These are phyloP conservation scores for Anodontia alba DNA, from an alignment of 2,888 invertebrate species.

Conservation along the genomic window DNA sequence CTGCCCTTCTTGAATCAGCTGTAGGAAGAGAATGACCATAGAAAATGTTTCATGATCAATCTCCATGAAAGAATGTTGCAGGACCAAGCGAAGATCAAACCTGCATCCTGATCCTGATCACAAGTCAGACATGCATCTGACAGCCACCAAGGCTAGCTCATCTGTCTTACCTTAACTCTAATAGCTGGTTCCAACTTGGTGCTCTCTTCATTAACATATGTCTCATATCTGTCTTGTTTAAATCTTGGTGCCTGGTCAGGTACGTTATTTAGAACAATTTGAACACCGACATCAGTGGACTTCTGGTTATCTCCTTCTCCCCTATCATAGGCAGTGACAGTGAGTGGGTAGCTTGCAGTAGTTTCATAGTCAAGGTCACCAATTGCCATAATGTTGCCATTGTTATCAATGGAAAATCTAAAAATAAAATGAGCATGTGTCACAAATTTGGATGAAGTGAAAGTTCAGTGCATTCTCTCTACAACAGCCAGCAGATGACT, in stretches of 20 bases:
- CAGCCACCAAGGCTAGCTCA: too few species aligned
- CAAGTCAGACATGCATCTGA: too few species aligned
- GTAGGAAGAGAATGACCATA: too few species aligned
- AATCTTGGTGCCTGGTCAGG: constrained; percentile 44
- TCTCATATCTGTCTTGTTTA: background rate
- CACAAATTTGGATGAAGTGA: too few species aligned
- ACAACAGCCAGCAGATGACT: too few species aligned
- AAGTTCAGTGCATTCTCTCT: too few species aligned
- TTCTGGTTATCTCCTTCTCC: background rate
- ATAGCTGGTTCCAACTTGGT: background rate
- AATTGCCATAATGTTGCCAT: constrained; percentile 73
- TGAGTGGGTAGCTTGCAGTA: background rate
- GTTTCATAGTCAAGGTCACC: constrained; percentile 45
- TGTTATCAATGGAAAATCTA: constrained; percentile 90
- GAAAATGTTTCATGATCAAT: too few species aligned
- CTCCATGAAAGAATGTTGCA: too few species aligned
- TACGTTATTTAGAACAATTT: constrained; percentile 21
- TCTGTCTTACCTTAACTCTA: background rate
- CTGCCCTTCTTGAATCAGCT: too few species aligned
- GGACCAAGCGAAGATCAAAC: too few species aligned
- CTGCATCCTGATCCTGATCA: too few species aligned
- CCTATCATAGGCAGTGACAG: constrained; percentile 37
- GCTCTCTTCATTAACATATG: background rate
- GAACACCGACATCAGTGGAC: background rate
- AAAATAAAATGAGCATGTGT: constrained; percentile 31